phyloP scores from a whole-genome alignment of 2,113 vertebrate species.

The Heteronetta atricapilla region DNA sequence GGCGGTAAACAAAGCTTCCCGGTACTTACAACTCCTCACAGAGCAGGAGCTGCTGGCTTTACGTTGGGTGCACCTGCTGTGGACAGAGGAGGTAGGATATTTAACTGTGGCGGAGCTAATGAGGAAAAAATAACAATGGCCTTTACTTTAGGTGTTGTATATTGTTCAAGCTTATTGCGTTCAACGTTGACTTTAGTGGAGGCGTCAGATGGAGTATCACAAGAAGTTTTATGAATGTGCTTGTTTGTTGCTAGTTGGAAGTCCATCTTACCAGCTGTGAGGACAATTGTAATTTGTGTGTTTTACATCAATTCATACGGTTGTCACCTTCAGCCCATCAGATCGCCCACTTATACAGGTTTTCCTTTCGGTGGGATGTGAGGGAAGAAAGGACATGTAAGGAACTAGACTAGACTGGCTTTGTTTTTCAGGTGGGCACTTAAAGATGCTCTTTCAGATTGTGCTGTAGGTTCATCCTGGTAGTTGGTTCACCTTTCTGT shows the following conservation, averaged over 20 bases:
- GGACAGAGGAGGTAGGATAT: constrained; percentile 82
- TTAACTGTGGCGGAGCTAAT: not conserved
- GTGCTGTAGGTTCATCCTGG: not conserved
- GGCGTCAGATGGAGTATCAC: not conserved
- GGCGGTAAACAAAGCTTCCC: constrained; percentile 53
- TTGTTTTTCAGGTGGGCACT: not conserved
- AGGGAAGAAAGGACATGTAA: not conserved
- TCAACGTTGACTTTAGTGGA: not conserved
- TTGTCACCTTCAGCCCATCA: not conserved
- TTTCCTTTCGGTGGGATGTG: not conserved
- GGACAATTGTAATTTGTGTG: not conserved
- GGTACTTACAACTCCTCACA: constrained; percentile 44
- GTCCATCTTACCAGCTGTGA: not conserved
- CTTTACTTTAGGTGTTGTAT: not conserved
- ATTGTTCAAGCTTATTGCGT: not conserved
- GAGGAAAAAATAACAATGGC: not conserved
- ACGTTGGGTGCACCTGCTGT: constrained; percentile 81
- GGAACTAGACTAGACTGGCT: not conserved
- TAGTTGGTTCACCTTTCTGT: not conserved
- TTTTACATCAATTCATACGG: not conserved
- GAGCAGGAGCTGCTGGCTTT: constrained; percentile 67
- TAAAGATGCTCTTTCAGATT: not conserved
- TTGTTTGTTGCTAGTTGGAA: not conserved
- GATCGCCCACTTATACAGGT: not conserved
- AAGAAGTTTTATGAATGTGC: not conserved